These are phyloP conservation scores for Marisa cornuarietis DNA, from an alignment of 1,140 invertebrate species.

Conservation along the genomic window DNA sequence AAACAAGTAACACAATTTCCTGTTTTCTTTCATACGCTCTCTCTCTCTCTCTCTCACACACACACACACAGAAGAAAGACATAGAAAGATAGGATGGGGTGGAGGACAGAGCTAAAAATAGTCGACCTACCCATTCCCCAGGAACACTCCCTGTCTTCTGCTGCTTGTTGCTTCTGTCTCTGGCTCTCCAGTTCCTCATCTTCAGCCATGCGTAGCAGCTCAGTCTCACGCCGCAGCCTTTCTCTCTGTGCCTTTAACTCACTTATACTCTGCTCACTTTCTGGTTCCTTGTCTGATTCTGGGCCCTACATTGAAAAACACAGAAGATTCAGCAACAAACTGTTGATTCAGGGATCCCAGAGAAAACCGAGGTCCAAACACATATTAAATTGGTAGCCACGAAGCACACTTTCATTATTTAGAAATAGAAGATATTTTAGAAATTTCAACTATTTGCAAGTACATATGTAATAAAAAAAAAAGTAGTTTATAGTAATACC, in stretches of 20 bases:
- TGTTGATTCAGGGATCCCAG: too few relatives aligned
- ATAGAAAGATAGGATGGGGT: not conserved
- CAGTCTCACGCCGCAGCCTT: constrained; percentile 67
- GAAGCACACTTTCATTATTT: too few relatives aligned
- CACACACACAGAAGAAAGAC: too few relatives aligned
- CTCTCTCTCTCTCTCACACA: too few relatives aligned
- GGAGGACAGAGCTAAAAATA: not conserved
- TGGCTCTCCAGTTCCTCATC: constrained; percentile 63
- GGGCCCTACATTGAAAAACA: constrained; percentile 73
- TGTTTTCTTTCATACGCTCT: too few relatives aligned
- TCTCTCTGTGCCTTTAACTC: constrained; percentile 76
- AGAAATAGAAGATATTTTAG: too few relatives aligned
- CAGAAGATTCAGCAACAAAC: not conserved
- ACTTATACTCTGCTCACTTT: constrained; percentile 81
- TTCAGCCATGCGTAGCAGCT: constrained; percentile 63
- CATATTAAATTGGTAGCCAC: too few relatives aligned
- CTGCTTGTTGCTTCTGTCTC: constrained; percentile 38
- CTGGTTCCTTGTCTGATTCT: constrained; percentile 83
- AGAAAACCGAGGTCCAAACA: too few relatives aligned
- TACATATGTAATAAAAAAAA: too few relatives aligned
- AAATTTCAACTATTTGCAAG: too few relatives aligned
- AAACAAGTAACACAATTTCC: too few relatives aligned
- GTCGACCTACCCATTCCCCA: constrained; percentile 85
- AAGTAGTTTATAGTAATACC: too few relatives aligned
- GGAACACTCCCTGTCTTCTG: constrained; percentile 75